Conservation (phyloP, 1,140 invertebrate genomes). For the Pogonognathellus flavescens region DNA sequence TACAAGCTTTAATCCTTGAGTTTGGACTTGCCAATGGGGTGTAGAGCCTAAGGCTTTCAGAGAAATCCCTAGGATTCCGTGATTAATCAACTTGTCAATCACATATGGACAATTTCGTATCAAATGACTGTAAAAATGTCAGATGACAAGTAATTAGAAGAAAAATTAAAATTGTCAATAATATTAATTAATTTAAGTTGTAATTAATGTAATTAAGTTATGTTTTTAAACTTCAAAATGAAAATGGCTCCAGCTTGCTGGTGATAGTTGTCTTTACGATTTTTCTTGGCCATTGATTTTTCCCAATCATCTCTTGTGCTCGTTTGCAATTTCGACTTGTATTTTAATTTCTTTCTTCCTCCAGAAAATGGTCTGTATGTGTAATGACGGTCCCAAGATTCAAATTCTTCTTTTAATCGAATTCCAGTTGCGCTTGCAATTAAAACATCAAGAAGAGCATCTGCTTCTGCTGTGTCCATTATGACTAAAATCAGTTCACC, state of each 20-base stretch:
- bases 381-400: constrained; percentile 5
- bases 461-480: neutral
- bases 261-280: constrained; percentile 31
- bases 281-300: constrained; percentile 29
- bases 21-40: constrained; percentile 9
- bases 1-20: neutral
- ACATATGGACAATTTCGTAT: neutral
- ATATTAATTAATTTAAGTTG: too few species aligned
- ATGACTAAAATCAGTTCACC: constrained; percentile 1
- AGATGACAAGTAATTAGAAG: neutral
- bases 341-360: neutral
- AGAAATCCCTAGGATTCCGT: constrained; percentile 26
- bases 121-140: constrained; percentile 19
- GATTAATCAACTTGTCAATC: neutral
- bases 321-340: neutral
- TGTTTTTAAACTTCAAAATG: neutral
- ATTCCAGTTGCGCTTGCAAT: constrained; percentile 17
- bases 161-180: neutral
- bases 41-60: neutral
- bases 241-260: constrained; percentile 20
- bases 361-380: neutral
- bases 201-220: neutral
- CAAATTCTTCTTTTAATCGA: constrained; percentile 29
- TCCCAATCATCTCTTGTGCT: neutral
- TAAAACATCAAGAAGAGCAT: neutral